Evolutionary conservation across 2,888 invertebrate species (phyloP).

Genomic region (Hyles lineata): DNA sequence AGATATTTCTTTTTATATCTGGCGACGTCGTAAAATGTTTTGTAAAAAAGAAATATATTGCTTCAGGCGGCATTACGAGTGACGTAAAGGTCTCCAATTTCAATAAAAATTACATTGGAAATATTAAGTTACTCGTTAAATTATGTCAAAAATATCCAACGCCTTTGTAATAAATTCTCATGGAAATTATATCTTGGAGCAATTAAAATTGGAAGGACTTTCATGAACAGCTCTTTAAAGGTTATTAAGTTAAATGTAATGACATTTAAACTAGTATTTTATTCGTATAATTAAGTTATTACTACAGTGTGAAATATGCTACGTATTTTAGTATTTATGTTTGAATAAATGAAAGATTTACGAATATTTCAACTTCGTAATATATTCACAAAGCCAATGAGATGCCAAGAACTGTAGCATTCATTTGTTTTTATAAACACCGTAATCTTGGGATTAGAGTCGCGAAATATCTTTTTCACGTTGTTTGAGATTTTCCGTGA

Average conservation of each 20-base stretch:
- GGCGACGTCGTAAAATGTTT: slow-evolving; percentile 1
- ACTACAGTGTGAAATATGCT: too few relatives aligned
- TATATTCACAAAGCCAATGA: not conserved
- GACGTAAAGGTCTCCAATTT: not conserved
- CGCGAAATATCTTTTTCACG: not conserved
- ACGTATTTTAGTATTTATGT: not conserved
- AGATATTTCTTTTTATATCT: slow-evolving; percentile 8
- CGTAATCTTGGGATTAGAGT: not conserved
- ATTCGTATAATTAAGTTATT: too few relatives aligned
- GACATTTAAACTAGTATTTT: too few relatives aligned
- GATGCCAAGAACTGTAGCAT: not conserved
- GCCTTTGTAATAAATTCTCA: not conserved
- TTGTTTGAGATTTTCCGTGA: slow-evolving; percentile 12
- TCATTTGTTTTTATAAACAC: slow-evolving; percentile 8
- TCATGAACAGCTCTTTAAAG: not conserved
- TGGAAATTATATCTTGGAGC: not conserved
- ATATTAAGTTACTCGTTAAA: slow-evolving; percentile 1
- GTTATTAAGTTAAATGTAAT: not conserved
- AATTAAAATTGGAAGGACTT: not conserved
- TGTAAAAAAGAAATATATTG: not conserved
- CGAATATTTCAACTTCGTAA: not conserved
- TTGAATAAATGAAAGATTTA: not conserved
- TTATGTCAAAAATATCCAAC: slow-evolving; percentile 1
- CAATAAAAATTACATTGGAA: not conserved
- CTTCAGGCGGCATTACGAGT: not conserved